Conservation (phyloP, 2,797 vertebrate species). For the Molothrus aeneus region DNA sequence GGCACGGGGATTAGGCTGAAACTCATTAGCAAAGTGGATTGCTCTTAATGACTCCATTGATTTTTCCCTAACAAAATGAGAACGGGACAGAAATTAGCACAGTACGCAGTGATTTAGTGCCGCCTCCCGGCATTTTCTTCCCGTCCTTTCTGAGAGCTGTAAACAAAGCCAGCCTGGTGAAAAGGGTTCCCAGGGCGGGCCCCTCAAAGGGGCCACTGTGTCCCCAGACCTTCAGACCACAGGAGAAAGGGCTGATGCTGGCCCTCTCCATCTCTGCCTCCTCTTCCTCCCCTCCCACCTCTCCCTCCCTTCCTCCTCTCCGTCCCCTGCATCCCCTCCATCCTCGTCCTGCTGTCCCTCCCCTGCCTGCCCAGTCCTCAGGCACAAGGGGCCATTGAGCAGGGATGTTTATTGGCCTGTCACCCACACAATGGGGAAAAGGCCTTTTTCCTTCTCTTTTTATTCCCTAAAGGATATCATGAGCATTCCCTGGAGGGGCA, state of each 20-base stretch:
- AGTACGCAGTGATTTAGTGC: slow-evolving; percentile 18
- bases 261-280: background rate
- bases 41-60: slow-evolving; percentile 56
- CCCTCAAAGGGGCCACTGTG: slow-evolving; percentile 19
- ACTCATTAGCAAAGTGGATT: slow-evolving; percentile 52
- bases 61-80: slow-evolving; percentile 56
- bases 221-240: background rate
- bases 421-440: background rate
- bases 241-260: background rate
- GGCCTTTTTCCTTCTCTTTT: background rate
- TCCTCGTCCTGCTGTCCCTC: background rate
- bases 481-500: background rate
- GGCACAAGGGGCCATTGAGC: slow-evolving; percentile 9
- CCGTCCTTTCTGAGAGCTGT: background rate
- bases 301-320: background rate
- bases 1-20: background rate
- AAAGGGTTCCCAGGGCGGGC: background rate
- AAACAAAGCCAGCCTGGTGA: background rate
- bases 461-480: background rate
- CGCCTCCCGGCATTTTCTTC: slow-evolving; percentile 27
- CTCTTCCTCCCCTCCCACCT: background rate
- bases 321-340: background rate
- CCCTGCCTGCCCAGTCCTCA: background rate
- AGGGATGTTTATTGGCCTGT: background rate
- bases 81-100: background rate